phyloP scores from a whole-genome alignment of 2,113 vertebrate species.

The Phylloscopus trochilus region DNA sequence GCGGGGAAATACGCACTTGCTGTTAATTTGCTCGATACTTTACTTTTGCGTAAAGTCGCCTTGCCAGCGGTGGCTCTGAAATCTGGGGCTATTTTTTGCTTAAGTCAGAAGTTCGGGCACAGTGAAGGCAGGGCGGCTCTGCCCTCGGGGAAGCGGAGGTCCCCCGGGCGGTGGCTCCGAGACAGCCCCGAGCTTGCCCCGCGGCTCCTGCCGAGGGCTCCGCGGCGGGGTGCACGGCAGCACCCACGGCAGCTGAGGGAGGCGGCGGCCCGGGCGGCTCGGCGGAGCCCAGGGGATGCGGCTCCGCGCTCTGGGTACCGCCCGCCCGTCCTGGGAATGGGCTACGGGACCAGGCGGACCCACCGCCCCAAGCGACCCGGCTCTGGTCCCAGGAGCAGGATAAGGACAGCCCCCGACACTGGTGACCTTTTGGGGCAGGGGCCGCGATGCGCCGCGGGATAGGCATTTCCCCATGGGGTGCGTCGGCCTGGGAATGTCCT shows the following conservation, averaged over 20 bases:
- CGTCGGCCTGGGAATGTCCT: background rate
- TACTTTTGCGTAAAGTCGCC: background rate
- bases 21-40: background rate
- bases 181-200: background rate
- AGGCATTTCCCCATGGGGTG: background rate
- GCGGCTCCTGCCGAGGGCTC: background rate
- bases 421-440: background rate
- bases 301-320: background rate
- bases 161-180: no score
- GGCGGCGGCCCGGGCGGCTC: background rate
- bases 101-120: no score
- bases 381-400: background rate
- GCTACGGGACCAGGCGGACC: no score
- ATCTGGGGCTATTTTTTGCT: background rate
- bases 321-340: background rate
- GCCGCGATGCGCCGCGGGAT: background rate
- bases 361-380: background rate
- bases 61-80: background rate
- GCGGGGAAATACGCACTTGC: background rate
- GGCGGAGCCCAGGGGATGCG: background rate
- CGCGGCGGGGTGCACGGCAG: background rate
- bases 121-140: background rate
- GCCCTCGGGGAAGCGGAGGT: no score
- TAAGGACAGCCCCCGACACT: background rate
- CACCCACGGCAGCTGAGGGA: no score